Evolutionary conservation across 2,888 invertebrate species (phyloP), one percentile per base, ranked within the genome.

Genomic region (Agrochola macilenta): DNA sequence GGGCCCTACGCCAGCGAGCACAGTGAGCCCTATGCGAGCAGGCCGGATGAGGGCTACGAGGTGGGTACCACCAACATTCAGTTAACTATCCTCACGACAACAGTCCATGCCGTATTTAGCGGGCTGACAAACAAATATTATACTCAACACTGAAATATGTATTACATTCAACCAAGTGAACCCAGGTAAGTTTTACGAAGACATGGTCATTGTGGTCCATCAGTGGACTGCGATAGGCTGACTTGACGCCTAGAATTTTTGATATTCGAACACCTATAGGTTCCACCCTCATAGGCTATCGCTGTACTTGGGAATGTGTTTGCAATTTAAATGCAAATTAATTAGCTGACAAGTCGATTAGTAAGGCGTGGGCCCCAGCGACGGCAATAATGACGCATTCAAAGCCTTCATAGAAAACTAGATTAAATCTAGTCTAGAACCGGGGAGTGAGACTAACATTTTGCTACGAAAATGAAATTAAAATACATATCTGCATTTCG

Each of bases 31-130:
- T 95, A 91, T 65, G 94, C 96, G 69, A 94, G 94, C 57, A 68
- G 91, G 5, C 97, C 97, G 4, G 97, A 97, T 87, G 97, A 97
- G 88, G 98, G 97, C 0, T 97, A 97, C 85, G 97, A 97, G 94
- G 97, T 96, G 9, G 7, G 76, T 46, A 46, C 30, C 43, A 57
- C 14, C 30, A 9, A n/a, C 9, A 9, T 35, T 54, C 11, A 35
- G 11, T 17, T 57, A n/a, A 69, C 11, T 35, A 12, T 58, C 11
- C 20, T 60, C 7, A 26, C 5, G 9, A 20, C 49, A 49, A 14
- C 12, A 12, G 30, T 3, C 8, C n/a, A 12, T 30, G 17, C 5
- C 12, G 2, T 17, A 30, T n/a, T 43, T 30, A 71, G 70, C 17
- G 30, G 30, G 7, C 43, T 46, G 17, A 30, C 30, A 26, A 39